A percentile compares a stretch with the other conserved stretches of the same genome.
Evolutionary conservation across 2,113 vertebrate genomes (phyloP).

Genomic region (Telmatochromis brachygnathus): DNA sequence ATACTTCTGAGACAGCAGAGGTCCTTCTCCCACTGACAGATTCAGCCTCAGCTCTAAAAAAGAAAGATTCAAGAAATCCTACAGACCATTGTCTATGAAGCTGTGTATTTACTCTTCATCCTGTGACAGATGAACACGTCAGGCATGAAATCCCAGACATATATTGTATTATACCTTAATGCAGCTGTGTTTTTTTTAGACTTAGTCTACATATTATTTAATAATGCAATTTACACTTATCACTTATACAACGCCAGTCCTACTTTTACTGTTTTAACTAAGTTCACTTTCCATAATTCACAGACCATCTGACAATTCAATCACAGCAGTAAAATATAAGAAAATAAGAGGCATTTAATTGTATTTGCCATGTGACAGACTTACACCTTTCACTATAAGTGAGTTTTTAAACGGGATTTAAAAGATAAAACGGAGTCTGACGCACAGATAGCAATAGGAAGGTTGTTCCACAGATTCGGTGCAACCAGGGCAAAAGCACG

Average conservation of each 20-base stretch:
- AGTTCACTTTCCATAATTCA: not conserved
- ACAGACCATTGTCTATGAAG: not conserved
- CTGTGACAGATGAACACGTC: not conserved
- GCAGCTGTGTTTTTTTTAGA: not conserved
- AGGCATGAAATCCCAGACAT: not conserved
- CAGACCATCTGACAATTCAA: not conserved
- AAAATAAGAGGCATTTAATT: not conserved
- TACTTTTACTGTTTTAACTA: not conserved
- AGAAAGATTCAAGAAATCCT: not conserved
- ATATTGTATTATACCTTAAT: not conserved
- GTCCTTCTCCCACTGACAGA: not conserved
- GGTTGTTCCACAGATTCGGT: no score
- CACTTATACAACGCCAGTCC: not conserved
- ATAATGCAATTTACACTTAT: not conserved
- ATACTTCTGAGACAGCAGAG: not conserved
- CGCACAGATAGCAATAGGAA: no score
- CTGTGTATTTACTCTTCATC: not conserved
- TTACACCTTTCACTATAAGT: no score
- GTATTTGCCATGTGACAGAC: not conserved
- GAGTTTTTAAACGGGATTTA: no score
- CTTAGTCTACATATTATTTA: not conserved
- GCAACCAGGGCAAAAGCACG: no score
- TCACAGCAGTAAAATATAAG: not conserved
- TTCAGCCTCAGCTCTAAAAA: not conserved
- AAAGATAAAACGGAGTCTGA: no score